These are phyloP conservation scores for Diadegma fenestrale DNA, from an alignment of 2,888 invertebrate species.

Conservation along the genomic window DNA sequence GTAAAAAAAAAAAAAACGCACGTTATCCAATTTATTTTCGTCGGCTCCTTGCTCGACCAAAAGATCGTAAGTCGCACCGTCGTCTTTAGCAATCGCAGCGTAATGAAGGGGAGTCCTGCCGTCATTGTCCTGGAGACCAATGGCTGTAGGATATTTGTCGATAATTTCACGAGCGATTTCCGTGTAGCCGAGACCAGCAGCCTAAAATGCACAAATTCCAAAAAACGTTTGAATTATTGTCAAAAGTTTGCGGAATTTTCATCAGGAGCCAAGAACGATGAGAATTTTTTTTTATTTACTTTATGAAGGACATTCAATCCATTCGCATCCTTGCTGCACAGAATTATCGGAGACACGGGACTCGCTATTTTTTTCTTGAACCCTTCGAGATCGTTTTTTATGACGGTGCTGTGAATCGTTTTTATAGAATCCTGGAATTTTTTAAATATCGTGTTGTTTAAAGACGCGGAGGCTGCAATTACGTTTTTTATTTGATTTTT, in stretches of 20 bases:
- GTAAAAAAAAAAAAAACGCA: conserved; percentile 86
- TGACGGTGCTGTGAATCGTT: conserved; percentile 92
- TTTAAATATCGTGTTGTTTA: conserved; percentile 31
- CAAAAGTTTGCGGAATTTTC: background rate
- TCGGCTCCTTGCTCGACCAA: conserved; percentile 94
- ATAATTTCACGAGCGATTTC: conserved; percentile 91
- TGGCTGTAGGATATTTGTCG: conserved; percentile 89
- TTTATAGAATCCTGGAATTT: conserved; percentile 90
- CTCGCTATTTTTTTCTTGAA: conserved; percentile 89
- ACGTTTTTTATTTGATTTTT: conserved; percentile 81
- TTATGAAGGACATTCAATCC: conserved; percentile 95
- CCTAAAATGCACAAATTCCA: conserved; percentile 85
- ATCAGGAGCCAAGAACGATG: background rate
- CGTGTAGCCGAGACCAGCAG: conserved; percentile 92
- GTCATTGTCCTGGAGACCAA: conserved; percentile 91
- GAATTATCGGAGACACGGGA: conserved; percentile 90
- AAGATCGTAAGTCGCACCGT: conserved; percentile 91
- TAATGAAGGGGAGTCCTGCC: conserved; percentile 96
- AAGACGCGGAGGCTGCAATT: background rate
- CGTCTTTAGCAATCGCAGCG: conserved; percentile 92
- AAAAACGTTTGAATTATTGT: background rate
- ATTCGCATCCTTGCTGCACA: conserved; percentile 91
- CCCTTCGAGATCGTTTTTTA: conserved; percentile 91
- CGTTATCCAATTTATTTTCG: conserved; percentile 93
- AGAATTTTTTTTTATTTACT: conserved; percentile 84